Percentiles rank a stretch among this genome's conserved stretches.
Conservation (phyloP, 2,797 vertebrate genomes). For the Rhinophrynus dorsalis region DNA sequence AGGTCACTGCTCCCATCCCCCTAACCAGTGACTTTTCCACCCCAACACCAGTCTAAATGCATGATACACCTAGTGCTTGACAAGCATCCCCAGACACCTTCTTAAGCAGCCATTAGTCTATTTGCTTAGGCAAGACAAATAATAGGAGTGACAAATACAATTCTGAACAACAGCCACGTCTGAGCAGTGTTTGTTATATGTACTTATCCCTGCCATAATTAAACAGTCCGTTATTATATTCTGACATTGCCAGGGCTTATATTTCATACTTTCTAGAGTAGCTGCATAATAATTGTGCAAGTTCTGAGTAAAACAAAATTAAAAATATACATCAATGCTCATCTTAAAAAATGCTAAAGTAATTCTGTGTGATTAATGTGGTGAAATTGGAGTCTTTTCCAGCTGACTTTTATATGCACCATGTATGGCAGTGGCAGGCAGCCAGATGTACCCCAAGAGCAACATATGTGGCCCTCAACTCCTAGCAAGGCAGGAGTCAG, state of each 20-base stretch:
- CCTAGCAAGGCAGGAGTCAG: no score
- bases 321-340: slow-evolving; percentile 52
- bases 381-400: not conserved
- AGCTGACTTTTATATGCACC: not conserved
- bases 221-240: slow-evolving; percentile 31
- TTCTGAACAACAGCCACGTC: slow-evolving; percentile 26
- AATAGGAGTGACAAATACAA: slow-evolving; percentile 49
- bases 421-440: no score
- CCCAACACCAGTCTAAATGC: slow-evolving; percentile 62
- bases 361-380: not conserved
- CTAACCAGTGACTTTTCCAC: slow-evolving; percentile 66
- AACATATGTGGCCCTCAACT: no score
- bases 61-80: slow-evolving; percentile 66
- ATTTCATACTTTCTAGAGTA: slow-evolving; percentile 3
- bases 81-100: slow-evolving; percentile 61
- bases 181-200: slow-evolving; percentile 34
- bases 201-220: slow-evolving; percentile 28
- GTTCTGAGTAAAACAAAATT: slow-evolving; percentile 31
- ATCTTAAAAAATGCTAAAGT: slow-evolving; percentile 3
- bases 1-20: slow-evolving; percentile 63
- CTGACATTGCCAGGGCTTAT: slow-evolving; percentile 21
- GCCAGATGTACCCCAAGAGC: no score
- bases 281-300: slow-evolving; percentile 37
- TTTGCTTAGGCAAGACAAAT: slow-evolving; percentile 63
- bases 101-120: slow-evolving; percentile 59